These are phyloP conservation scores for Myzus persicae DNA, from an alignment of 1,140 invertebrate species.

Conservation along the genomic window DNA sequence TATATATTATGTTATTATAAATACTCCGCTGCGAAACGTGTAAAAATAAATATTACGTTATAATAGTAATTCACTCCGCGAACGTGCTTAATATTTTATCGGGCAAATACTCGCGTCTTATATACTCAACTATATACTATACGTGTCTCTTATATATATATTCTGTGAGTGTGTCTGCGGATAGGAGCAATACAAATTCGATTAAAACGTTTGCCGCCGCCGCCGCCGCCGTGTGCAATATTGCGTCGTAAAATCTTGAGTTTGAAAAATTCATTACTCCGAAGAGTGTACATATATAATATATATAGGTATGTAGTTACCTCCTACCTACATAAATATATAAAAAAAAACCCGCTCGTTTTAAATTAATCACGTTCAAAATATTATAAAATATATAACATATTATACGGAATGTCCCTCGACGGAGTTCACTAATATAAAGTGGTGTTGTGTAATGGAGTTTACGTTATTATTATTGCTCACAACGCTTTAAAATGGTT, in stretches of 20 bases:
- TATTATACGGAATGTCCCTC: background rate
- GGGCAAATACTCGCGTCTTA: background rate
- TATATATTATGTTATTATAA: background rate
- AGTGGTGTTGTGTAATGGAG: conserved; percentile 1
- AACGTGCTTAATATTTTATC: conserved; percentile 13
- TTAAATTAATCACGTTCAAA: background rate
- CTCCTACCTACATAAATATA: background rate
- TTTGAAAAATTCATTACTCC: conserved; percentile 7
- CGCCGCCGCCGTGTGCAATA: background rate
- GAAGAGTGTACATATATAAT: background rate
- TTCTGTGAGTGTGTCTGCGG: background rate
- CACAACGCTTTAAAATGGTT: background rate
- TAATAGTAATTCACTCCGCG: background rate
- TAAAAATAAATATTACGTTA: conserved; percentile 55
- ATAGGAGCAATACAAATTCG: conserved; percentile 5
- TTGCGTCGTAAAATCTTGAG: conserved; percentile 21
- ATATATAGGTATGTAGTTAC: background rate
- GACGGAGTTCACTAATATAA: background rate
- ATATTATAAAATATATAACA: conserved; percentile 21
- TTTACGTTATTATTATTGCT: background rate
- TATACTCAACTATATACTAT: background rate
- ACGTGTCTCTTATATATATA: background rate
- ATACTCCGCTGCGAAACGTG: conserved; percentile 1
- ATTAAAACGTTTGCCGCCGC: conserved; percentile 4
- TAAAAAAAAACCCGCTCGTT: background rate